A percentile compares a stretch with the other conserved stretches of the same genome.
These are phyloP conservation scores for Neomorphus geoffroyi DNA, from an alignment of 2,797 vertebrate genomes.

Conservation along the genomic window DNA sequence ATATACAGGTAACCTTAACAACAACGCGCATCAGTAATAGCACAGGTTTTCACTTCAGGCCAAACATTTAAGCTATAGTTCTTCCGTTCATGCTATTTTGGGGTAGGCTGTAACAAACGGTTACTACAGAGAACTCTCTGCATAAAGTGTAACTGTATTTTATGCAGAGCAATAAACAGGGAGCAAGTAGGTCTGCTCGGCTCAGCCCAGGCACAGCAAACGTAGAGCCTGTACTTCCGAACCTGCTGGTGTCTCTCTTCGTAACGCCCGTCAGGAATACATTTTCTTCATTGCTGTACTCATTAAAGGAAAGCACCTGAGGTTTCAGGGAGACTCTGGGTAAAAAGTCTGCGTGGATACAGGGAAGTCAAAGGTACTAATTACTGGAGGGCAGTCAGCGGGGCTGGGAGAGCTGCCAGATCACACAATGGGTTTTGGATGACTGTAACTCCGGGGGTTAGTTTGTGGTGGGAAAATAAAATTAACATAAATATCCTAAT, in stretches of 20 bases:
- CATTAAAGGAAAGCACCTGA: constrained; percentile 3
- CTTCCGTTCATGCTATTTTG: background rate
- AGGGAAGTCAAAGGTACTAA: background rate
- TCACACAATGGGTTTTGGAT: background rate
- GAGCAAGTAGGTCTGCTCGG: background rate
- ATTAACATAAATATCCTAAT: constrained; percentile 30
- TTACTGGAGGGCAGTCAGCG: background rate
- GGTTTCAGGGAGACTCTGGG: background rate
- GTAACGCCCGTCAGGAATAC: background rate
- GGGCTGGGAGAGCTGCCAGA: constrained; percentile 7
- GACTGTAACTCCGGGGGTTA: background rate
- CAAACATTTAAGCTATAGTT: background rate
- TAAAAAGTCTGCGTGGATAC: background rate
- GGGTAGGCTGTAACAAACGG: background rate
- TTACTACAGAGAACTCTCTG: background rate
- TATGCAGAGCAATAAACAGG: background rate
- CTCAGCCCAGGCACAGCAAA: background rate
- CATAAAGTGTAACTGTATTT: background rate
- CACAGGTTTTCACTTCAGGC: background rate
- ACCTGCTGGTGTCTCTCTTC: background rate
- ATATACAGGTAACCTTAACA: background rate
- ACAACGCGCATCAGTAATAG: background rate
- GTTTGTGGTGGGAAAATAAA: constrained; percentile 7
- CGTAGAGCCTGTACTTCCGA: background rate
- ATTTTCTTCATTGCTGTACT: background rate